phyloP scores from a whole-genome alignment of 2,888 invertebrate species.

The Periphyllus acericola region DNA sequence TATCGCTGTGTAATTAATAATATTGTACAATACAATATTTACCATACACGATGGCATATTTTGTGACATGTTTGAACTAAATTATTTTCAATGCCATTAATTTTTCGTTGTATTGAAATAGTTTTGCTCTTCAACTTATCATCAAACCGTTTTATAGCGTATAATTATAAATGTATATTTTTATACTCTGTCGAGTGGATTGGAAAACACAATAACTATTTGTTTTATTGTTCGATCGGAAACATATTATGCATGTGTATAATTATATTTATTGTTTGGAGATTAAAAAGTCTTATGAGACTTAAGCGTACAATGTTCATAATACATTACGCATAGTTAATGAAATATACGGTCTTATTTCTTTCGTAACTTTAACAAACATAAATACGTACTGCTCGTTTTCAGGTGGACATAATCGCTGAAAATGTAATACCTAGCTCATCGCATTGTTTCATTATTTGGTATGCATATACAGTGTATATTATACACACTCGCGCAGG shows the following conservation, averaged over 20 bases:
- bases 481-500: no score
- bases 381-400: neutral
- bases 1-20: neutral
- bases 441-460: no score
- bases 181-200: neutral
- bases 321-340: neutral
- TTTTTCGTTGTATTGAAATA: constrained; percentile 18
- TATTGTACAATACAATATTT: no score
- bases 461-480: no score
- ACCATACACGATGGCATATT: no score
- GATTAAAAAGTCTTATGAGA: no score
- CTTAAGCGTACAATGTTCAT: no score
- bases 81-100: no score
- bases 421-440: no score
- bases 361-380: neutral
- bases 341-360: neutral
- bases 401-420: neutral
- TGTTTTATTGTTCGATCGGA: neutral
- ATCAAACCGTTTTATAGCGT: neutral
- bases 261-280: no score
- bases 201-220: neutral
- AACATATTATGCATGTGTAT: no score
- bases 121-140: neutral
- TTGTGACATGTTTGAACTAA: no score
- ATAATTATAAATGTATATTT: neutral